Evolutionary conservation across 2,888 invertebrate genomes (phyloP), one percentile per base, ranked within the genome.

Genomic region (Chymomyza caudatula): DNA sequence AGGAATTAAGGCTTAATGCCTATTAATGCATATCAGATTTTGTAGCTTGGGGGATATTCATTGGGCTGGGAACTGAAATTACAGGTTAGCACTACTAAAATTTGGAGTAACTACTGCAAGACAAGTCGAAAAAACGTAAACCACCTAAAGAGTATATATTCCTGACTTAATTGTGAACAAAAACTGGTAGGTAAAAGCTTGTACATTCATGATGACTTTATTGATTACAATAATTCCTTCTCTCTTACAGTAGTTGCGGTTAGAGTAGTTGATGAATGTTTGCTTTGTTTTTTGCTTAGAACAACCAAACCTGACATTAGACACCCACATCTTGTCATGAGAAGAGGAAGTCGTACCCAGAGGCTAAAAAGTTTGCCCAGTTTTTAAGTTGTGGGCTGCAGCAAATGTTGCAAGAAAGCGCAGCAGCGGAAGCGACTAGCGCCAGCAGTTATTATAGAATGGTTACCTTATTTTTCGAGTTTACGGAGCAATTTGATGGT

Each of bases 171-270:
- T 58, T 37, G 29, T 37, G 5, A 53, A 53, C 20, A 53, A 25
- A 25, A 25, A 11, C 8, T 1, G 5, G 1, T 37, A 37, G 11
- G 29, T 37, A 37, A 37, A 25, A 53, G 53, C 23, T 25, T 25
- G 25, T n/a, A 20, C 15, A 25, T 55, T 37, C 37, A 22, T 42
- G 52, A 15, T n/a, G 54, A 54, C 54, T 61, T 43, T 54, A 61
- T 55, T 55, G 44, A 53, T 60, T 17, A 23, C 60, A 52, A 55
- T 44, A 49, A 49, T 44, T 61, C 15, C n/a, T 47, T 15, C n/a
- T 47, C n/a, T 1, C 17, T 37, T 37, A 37, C 2, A 17, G 17
- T 15, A 17, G 47, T 17, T 44, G 17, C n/a, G 4, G 17, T 47
- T 47, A 6, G 5, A 15, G 47, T 3, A 6, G 19, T 17, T 17